Evolutionary conservation across 1,140 invertebrate genomes (phyloP), one percentile per base, ranked within the genome.

Genomic region (Diprion similis): DNA sequence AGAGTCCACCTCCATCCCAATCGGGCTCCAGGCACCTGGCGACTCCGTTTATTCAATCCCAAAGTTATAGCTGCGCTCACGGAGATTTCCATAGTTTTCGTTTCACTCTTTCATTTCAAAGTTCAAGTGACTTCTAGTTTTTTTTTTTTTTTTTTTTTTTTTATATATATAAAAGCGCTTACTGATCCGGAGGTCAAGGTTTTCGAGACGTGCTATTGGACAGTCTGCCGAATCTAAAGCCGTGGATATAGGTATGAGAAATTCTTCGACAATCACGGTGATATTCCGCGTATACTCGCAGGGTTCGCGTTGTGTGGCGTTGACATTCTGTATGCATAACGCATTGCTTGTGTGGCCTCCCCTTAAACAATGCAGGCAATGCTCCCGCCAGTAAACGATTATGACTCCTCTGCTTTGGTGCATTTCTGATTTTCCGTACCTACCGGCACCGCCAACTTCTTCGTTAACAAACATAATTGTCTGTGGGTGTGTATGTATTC

Each of bases 361-460:
- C 51, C n/a, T 59, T 59, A 59, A 59, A 59, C 51, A 59, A 59
- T 59, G 51, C 51, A 59, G 51, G 8, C 51, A 59, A 59, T 59
- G 51, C 51, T 59, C 51, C 51, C 51, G 51, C 51, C 51, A 59
- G 51, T 59, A 59, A 59, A 59, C 51, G 51, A 59, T 59, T 59
- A 59, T 59, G 11, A 59, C 51, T 59, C 11, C 51, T 59, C 51
- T 59, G 51, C 51, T n/a, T n/a, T 59, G 51, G 11, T n/a, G 51
- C 51, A 59, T 59, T n/a, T 59, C 11, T 59, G 51, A 59, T 59
- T 59, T 37, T 59, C n/a, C n/a, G 24, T 37, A 37, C 24, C 24
- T 37, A 37, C 24, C 24, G 24, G 6, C 24, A 37, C 24, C 24
- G 24, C 24, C 6, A 37, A 37, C 24, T 37, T 37, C 24, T 37